Evolutionary conservation across 2,888 invertebrate species (phyloP).

Genomic region (Leptarthrus brevirostris): DNA sequence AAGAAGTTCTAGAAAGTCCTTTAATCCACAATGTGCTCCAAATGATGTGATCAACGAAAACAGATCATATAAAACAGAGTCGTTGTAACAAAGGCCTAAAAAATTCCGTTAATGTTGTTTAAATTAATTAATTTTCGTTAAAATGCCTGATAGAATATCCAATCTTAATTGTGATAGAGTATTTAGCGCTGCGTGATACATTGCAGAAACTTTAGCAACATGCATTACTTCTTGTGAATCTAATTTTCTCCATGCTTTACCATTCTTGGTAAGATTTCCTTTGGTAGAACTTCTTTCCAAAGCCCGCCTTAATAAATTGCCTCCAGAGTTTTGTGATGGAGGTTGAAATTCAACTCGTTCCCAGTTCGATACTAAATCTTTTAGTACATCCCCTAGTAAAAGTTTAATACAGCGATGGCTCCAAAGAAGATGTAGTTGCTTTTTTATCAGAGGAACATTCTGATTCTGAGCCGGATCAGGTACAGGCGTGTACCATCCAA

Average conservation of each 20-base stretch:
- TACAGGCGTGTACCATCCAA: conserved; percentile 92
- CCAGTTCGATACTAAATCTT: conserved; percentile 62
- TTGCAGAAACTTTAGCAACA: conserved; percentile 87
- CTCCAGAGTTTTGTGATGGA: conserved; percentile 62
- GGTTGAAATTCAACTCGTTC: conserved; percentile 65
- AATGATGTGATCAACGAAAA: conserved; percentile 92
- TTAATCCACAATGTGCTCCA: conserved; percentile 89
- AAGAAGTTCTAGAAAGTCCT: conserved; percentile 87
- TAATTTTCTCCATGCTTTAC: conserved; percentile 73
- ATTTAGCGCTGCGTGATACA: conserved; percentile 91
- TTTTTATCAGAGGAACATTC: conserved; percentile 67
- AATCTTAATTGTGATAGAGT: conserved; percentile 91
- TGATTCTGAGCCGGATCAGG: conserved; percentile 65
- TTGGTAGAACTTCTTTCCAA: conserved; percentile 72
- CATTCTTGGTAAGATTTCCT: conserved; percentile 70
- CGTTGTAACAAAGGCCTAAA: conserved; percentile 92
- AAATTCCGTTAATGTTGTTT: conserved; percentile 52
- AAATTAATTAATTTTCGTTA: not conserved
- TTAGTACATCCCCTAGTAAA: conserved; percentile 69
- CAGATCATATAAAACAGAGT: conserved; percentile 86
- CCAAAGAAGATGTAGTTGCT: conserved; percentile 70
- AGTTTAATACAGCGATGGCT: conserved; percentile 70
- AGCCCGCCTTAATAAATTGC: conserved; percentile 72
- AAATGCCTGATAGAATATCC: conserved; percentile 89
- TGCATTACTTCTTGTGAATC: conserved; percentile 85